Base-by-base conservation (phyloP, 2,113 vertebrate species). In the Castor canadensis region DNA sequence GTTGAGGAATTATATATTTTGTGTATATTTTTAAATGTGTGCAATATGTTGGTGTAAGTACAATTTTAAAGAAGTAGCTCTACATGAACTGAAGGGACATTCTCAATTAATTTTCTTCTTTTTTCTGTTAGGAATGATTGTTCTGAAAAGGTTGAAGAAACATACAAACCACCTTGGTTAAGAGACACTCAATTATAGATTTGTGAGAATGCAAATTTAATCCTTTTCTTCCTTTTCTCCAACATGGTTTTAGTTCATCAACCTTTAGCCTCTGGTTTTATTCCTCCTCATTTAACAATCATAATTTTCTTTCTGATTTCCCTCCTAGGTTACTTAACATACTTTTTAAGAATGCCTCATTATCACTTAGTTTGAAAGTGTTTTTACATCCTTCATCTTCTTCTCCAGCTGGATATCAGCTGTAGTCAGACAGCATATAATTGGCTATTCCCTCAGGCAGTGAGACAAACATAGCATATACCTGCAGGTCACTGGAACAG, bases 361-460 rank as follows among this genome's bases (percentile, higher is more conserved):
- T 96, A 75, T 80, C 71, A 75, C 47, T 67, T 58, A 49, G 38
- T 77, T 93, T 67, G 76, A 76, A 88, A 66, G 20, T 71, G 54
- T 72, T 92, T 76, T 92, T n/a, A 35, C 32, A 6, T 5, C 30
- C 89, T 77, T 94, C 76, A 60, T 93, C 64, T 20, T 93, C 64
- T 20, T 73, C 49, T 69, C 45, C 83, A 60, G 32, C 11, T 87
- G 83, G 47, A 88, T n/a, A 69, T 13, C 28, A 47, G 30, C 72
- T 94, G 16, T 32, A 67, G 77, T 69, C 56, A 75, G 19, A n/a
- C 9, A 75, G 43, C 67, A 17, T 16, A 5, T 83, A 94, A 89
- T 66, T 93, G 93, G 56, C 69, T 82, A 79, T 30, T 75, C 89
- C 95, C 83, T 94, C 87, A 71, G 95, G 92, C 89, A 77, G 6